Conservation (phyloP, 2,113 vertebrate genomes). For the Microcebus ravelobensis region DNA sequence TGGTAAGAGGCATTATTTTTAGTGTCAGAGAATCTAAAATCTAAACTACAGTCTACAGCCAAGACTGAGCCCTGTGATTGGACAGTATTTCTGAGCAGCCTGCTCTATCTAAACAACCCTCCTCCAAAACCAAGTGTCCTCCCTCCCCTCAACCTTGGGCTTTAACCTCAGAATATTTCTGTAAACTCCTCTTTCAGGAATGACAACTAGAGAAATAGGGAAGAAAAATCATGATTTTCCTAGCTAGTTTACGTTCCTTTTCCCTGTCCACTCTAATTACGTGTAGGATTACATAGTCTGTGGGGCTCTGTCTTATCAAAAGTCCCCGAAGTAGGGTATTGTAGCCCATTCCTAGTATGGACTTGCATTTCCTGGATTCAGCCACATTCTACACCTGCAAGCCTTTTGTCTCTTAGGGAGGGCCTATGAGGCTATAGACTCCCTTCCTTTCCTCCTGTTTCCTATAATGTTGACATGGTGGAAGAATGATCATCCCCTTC, state of each 20-base stretch:
- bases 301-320: not conserved
- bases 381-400: not conserved
- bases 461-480: not conserved
- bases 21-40: constrained; percentile 34
- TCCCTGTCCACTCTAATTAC: not conserved
- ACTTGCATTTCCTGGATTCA: constrained; percentile 14
- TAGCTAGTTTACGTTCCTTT: not conserved
- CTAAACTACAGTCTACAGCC: not conserved
- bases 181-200: not conserved
- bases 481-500: not conserved
- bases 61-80: not conserved
- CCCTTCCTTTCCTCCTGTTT: not conserved
- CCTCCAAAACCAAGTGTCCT: not conserved
- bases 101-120: not conserved
- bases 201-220: not conserved
- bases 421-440: not conserved
- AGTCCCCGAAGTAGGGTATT: not conserved
- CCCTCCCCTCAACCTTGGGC: not conserved
- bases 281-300: not conserved
- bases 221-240: not conserved
- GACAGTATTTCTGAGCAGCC: not conserved
- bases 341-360: not conserved
- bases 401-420: not conserved
- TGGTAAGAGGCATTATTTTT: not conserved
- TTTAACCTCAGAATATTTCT: constrained; percentile 15